phyloP scores from a whole-genome alignment of 2,797 vertebrate genomes.

The Arctocebus calabarensis region DNA sequence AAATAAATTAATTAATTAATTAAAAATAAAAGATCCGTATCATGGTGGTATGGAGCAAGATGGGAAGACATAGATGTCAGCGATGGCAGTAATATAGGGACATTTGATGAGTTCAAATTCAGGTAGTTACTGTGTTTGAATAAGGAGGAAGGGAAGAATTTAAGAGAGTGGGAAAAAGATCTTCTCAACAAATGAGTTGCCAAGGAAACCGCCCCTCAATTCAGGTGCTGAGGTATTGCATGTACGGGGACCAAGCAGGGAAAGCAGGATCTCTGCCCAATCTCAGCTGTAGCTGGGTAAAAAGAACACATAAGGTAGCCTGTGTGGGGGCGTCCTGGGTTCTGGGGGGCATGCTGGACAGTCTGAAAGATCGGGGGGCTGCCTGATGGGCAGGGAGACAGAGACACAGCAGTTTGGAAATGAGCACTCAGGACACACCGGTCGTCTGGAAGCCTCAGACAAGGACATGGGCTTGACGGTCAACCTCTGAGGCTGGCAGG shows the following conservation, averaged over 20 bases:
- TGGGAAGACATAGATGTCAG: neutral
- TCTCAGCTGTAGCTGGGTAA: neutral
- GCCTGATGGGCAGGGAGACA: neutral
- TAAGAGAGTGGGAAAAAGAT: neutral
- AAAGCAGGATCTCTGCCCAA: neutral
- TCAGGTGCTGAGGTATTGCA: neutral
- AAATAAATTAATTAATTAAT: too few relatives aligned
- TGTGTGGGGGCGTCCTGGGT: neutral
- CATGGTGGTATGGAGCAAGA: neutral
- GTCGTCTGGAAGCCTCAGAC: neutral
- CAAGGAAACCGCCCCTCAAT: neutral
- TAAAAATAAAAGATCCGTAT: slow-evolving; percentile 49
- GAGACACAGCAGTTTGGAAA: neutral
- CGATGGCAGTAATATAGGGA: neutral
- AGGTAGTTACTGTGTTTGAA: neutral
- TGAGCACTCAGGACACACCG: neutral
- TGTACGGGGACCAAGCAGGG: neutral
- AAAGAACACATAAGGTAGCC: neutral
- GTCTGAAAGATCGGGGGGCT: neutral
- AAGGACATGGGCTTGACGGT: neutral
- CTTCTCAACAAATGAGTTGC: neutral
- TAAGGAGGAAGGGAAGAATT: neutral
- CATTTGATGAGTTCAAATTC: slow-evolving; percentile 1
- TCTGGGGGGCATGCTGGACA: neutral
- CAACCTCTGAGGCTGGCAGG: neutral